Base-by-base conservation (phyloP, 2,888 invertebrate genomes). In the Diploptera punctata region DNA sequence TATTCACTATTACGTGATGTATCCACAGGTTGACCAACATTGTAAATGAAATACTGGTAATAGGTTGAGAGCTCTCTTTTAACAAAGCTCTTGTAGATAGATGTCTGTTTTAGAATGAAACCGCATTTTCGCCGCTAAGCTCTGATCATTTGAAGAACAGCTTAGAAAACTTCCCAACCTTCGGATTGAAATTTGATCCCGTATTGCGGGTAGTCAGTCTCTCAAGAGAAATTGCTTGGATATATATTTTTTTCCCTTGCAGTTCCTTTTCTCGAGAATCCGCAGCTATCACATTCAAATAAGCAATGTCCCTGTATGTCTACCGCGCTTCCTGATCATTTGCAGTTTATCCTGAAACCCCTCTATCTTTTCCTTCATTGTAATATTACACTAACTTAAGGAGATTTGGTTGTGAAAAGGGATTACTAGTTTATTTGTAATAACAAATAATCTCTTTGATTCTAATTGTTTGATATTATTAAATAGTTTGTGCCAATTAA, bases 271-370 rank as follows among this genome's bases (percentile, higher is more conserved):
- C 29, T 57, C 29, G 57, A 1, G 57, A 57, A 57, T 57, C 57
- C n/a, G n/a, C 57, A 13, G 57, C 57, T 57, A 57, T 57, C 57
- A 57, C 57, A 24, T 57, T 57, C 57, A 57, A 57, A 57, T 57
- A 57, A 57, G 57, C 26, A 7, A 29, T 57, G 57, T 57, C 57
- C n/a, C 1, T 57, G 57, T 57, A 57, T 57, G 24, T 57, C 26
- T 57, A 10, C 57, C 57, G 13, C 3, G 24, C 29, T 29, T 2
- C 24, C 18, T 13, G 29, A 1, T 5, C 4, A 18, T 57, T 57
- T 57, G 57, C 31, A 57, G 57, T 57, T 29, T 57, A 57, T 16
- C 29, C 57, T 57, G 57, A 29, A n/a, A n/a, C n/a, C n/a, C n/a
- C n/a, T n/a, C n/a, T n/a, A n/a, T n/a, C n/a, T n/a, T n/a, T n/a